Evolutionary conservation across 2,888 invertebrate species (phyloP).

Genomic region (Macrophya alboannulata): DNA sequence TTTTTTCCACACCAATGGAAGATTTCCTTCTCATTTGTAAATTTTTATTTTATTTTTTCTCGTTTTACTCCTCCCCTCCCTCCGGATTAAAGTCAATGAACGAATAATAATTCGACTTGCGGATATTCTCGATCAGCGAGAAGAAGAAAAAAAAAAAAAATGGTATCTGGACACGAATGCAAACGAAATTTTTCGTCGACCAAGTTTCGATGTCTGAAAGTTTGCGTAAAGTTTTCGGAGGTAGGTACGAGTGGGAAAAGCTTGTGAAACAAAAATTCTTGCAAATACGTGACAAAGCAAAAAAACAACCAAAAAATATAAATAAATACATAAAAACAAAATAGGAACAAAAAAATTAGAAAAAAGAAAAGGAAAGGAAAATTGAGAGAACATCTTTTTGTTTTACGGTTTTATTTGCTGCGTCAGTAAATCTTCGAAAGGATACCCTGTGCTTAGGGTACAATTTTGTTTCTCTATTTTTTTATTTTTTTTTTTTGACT

Average conservation of each 20-base stretch:
- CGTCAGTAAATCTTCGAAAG: constrained; percentile 26
- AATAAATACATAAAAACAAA: too few species aligned
- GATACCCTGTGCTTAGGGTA: background rate
- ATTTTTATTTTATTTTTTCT: background rate
- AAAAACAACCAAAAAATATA: background rate
- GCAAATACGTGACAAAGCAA: background rate
- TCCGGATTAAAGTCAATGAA: background rate
- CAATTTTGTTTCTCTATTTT: background rate
- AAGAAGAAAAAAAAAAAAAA: background rate
- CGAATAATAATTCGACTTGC: background rate
- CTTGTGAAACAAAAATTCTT: background rate
- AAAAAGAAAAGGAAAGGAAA: constrained; percentile 41
- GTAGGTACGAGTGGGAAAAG: background rate
- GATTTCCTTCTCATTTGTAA: background rate
- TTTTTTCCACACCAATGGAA: background rate
- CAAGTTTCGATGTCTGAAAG: background rate
- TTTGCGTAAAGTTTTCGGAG: background rate
- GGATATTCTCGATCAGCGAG: constrained; percentile 1
- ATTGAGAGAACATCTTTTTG: constrained; percentile 23
- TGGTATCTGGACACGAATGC: background rate
- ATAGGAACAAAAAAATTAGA: background rate
- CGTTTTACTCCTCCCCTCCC: background rate
- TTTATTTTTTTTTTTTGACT: background rate
- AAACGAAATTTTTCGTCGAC: background rate
- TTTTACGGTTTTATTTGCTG: constrained; percentile 3